A percentile compares a stretch with the other conserved stretches of the same genome.
Evolutionary conservation across 2,888 invertebrate species (phyloP).

Genomic region (Melieria picta): DNA sequence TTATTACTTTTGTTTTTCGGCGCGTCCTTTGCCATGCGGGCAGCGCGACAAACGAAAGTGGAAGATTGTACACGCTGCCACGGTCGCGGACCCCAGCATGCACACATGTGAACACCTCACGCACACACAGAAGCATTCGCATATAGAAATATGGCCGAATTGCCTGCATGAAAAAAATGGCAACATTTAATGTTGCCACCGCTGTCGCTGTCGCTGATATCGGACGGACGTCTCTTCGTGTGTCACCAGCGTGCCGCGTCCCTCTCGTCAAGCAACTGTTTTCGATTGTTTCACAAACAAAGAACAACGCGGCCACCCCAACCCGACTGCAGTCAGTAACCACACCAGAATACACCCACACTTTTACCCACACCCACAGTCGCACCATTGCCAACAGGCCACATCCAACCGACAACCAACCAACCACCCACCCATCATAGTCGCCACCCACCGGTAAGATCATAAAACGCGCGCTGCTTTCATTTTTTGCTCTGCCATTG

Average conservation of each 20-base stretch:
- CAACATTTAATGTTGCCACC: constrained; percentile 7
- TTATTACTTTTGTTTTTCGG: too few relatives aligned
- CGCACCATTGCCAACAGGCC: not conserved
- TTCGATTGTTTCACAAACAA: constrained; percentile 38
- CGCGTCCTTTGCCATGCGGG: too few relatives aligned
- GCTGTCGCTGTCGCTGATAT: not conserved
- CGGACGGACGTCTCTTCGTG: not conserved
- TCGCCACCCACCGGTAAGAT: not conserved
- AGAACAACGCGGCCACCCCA: constrained; percentile 16
- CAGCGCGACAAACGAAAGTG: too few relatives aligned
- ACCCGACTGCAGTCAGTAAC: too few relatives aligned
- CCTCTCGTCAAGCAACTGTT: constrained; percentile 21
- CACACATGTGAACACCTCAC: too few relatives aligned
- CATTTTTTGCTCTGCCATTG: constrained; percentile 7
- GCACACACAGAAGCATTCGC: not conserved
- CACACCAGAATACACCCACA: too few relatives aligned
- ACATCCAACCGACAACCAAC: not conserved
- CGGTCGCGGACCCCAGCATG: too few relatives aligned
- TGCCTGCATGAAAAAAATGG: constrained; percentile 20
- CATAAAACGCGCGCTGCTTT: constrained; percentile 21
- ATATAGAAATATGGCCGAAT: constrained; percentile 37
- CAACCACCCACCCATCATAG: not conserved
- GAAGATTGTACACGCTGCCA: too few relatives aligned
- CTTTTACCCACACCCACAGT: too few relatives aligned
- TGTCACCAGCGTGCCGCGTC: not conserved